Evolutionary conservation across 2,113 vertebrate species (phyloP).

Genomic region (Isurus oxyrinchus): DNA sequence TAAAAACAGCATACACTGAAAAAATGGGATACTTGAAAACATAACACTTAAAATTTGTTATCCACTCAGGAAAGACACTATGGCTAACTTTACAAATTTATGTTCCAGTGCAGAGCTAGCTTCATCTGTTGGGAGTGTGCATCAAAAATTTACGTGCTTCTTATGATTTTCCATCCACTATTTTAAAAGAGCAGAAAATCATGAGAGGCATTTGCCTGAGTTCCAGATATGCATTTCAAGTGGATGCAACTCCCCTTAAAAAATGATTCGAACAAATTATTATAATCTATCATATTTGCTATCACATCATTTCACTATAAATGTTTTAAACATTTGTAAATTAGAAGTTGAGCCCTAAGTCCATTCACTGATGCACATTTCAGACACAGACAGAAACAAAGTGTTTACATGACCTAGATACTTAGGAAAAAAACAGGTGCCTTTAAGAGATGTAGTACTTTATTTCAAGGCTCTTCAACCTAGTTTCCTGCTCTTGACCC

Average conservation of each 20-base stretch:
- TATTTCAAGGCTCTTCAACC: neutral
- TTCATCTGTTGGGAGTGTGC: neutral
- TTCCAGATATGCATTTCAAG: neutral
- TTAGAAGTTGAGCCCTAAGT: neutral
- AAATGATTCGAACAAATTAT: neutral
- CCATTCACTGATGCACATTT: neutral
- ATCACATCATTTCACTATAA: neutral
- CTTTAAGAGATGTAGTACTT: neutral
- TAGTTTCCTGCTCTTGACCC: neutral
- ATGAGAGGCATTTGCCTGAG: neutral
- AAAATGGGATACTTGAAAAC: neutral
- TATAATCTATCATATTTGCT: neutral
- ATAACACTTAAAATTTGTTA: neutral
- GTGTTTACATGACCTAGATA: neutral
- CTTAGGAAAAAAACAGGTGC: neutral
- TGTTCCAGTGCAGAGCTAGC: neutral
- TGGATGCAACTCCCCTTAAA: neutral
- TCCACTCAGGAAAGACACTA: neutral
- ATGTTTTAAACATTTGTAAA: slow-evolving; percentile 5
- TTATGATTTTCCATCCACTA: neutral
- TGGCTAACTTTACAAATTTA: neutral
- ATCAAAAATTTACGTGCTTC: neutral
- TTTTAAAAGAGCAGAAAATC: neutral
- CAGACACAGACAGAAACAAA: neutral
- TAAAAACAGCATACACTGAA: neutral